These are phyloP conservation scores for Hypothenemus hampei DNA, from an alignment of 1,140 invertebrate genomes.

Conservation along the genomic window DNA sequence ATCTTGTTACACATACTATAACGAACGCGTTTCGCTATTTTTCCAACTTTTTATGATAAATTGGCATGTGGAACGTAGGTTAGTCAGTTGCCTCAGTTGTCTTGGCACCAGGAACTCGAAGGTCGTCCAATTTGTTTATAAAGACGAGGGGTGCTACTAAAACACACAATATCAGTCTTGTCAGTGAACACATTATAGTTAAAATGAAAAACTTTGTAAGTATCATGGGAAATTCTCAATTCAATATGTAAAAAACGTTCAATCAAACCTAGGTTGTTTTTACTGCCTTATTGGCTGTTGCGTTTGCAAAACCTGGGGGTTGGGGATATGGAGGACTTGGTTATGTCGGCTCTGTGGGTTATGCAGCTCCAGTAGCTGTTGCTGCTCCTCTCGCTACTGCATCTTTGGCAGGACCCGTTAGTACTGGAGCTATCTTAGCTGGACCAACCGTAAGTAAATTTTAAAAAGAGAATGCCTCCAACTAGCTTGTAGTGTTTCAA, in stretches of 20 bases:
- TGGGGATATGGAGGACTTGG: background rate
- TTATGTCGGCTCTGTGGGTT: too few relatives aligned
- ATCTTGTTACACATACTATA: too few relatives aligned
- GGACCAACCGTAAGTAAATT: constrained; percentile 10
- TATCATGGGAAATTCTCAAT: background rate
- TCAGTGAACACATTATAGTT: constrained; percentile 6
- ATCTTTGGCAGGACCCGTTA: background rate
- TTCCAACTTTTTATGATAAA: background rate
- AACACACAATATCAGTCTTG: constrained; percentile 4
- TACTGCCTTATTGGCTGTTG: constrained; percentile 3
- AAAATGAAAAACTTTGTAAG: constrained; percentile 22
- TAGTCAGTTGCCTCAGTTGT: background rate
- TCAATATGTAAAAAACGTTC: background rate
- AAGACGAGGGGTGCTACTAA: background rate
- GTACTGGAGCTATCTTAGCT: constrained; percentile 10
- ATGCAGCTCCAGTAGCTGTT: background rate
- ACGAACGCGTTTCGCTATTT: background rate
- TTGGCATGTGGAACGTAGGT: constrained; percentile 3
- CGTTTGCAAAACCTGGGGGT: constrained; percentile 7
- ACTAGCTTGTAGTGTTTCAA: background rate
- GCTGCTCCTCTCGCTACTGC: constrained; percentile 1
- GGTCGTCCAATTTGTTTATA: constrained; percentile 16
- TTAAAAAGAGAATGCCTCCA: too few relatives aligned
- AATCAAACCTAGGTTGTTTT: constrained; percentile 3
- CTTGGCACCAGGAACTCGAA: constrained; percentile 15